Percentiles rank a stretch among this genome's conserved stretches.
Evolutionary conservation across 2,113 vertebrate species (phyloP).

Genomic region (Chloropsis hardwickii): DNA sequence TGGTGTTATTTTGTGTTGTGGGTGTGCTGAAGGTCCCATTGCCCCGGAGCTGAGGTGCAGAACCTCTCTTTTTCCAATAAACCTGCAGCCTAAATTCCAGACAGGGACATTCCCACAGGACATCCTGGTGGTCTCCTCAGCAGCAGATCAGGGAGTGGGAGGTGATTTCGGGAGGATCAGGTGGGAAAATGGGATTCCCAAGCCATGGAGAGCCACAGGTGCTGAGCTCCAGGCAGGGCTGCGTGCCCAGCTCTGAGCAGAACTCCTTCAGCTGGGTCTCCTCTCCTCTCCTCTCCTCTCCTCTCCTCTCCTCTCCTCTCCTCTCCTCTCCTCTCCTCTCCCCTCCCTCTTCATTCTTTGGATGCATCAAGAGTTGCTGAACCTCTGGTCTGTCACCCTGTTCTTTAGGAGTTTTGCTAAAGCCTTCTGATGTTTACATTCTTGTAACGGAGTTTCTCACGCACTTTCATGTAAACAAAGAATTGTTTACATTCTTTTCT

Average conservation of each 20-base stretch:
- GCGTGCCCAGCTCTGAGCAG: not conserved
- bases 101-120: not conserved
- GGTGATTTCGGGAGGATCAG: not conserved
- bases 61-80: not conserved
- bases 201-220: not conserved
- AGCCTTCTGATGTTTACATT: too few species aligned
- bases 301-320: too few species aligned
- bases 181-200: not conserved
- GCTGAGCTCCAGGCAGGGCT: not conserved
- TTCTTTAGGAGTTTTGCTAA: too few species aligned
- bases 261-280: not conserved
- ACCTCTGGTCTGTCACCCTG: too few species aligned
- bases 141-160: not conserved
- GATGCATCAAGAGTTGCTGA: not conserved
- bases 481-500: too few species aligned
- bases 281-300: not conserved
- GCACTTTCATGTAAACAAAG: too few species aligned
- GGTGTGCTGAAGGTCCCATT: not conserved
- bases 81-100: not conserved
- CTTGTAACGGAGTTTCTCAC: too few species aligned
- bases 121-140: not conserved
- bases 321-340: not conserved
- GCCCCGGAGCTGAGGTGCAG: not conserved
- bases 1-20: not conserved
- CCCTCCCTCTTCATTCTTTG: too few species aligned